These are phyloP conservation scores for Linyphia triangularis DNA, from an alignment of 2,888 invertebrate genomes.

Conservation along the genomic window DNA sequence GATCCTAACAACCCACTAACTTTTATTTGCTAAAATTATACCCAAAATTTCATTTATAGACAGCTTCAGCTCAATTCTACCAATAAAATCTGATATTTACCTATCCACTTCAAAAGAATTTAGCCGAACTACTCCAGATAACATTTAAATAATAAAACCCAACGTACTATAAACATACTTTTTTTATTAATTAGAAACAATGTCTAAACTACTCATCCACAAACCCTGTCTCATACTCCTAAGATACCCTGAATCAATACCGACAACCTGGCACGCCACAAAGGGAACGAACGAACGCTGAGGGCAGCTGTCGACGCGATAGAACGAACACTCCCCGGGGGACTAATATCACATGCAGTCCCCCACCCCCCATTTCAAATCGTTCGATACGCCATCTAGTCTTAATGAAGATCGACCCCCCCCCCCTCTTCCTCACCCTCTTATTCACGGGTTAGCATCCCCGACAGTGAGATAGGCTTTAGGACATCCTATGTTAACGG, in stretches of 20 bases:
- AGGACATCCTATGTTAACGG: slow-evolving; percentile 68
- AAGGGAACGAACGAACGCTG: slow-evolving; percentile 40
- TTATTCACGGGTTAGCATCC: slow-evolving; percentile 58
- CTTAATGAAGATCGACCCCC: slow-evolving; percentile 67
- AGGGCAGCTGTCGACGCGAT: slow-evolving; percentile 62
- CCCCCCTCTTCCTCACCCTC: slow-evolving; percentile 15
- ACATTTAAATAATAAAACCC: no score
- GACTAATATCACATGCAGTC: slow-evolving; percentile 66
- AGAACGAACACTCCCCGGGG: slow-evolving; percentile 67
- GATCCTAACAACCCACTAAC: no score
- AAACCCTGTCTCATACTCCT: background rate
- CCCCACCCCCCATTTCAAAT: slow-evolving; percentile 61
- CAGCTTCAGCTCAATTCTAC: no score
- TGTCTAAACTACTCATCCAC: background rate
- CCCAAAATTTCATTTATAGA: no score
- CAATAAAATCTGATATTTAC: no score
- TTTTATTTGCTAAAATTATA: no score
- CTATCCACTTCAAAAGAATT: no score
- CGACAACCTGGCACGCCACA: slow-evolving; percentile 65
- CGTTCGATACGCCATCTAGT: slow-evolving; percentile 71
- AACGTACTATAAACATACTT: no score
- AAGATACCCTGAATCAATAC: slow-evolving; percentile 62
- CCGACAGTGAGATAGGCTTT: slow-evolving; percentile 27
- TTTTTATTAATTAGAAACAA: no score
- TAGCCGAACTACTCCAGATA: no score